phyloP scores from a whole-genome alignment of 37 sponge, comb jelly and placozoan species.

The Oopsacas minuta region DNA sequence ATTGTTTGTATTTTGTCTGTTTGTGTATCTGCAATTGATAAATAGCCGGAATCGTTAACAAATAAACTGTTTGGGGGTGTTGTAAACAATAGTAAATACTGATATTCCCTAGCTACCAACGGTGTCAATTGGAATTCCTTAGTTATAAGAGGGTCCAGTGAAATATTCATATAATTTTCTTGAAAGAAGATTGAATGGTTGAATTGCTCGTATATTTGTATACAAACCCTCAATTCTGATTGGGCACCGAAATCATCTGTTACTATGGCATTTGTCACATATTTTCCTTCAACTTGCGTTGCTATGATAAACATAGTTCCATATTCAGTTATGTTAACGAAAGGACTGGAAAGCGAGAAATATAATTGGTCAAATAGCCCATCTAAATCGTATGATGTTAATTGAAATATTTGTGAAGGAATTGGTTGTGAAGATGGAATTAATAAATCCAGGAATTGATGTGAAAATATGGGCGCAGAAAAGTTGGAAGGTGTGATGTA shows the following conservation, averaged over 20 bases:
- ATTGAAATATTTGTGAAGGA: background rate
- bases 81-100: background rate
- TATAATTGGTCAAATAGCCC: background rate
- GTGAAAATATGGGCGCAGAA: background rate
- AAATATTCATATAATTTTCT: background rate
- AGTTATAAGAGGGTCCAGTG: background rate
- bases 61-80: background rate
- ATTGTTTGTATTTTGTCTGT: background rate
- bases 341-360: background rate
- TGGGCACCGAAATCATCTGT: background rate
- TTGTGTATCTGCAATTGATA: background rate
- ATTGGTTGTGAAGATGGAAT: background rate
- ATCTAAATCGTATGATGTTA: constrained; percentile 1
- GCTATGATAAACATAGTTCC: background rate
- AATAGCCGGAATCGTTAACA: background rate
- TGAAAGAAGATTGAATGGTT: background rate
- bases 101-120: background rate
- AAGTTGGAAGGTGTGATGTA: background rate
- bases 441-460: background rate
- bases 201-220: background rate
- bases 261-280: background rate
- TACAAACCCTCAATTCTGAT: background rate
- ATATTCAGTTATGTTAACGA: background rate
- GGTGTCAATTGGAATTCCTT: background rate
- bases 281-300: background rate